Percentiles rank a stretch among this genome's conserved stretches.
These are phyloP conservation scores for Hypothenemus hampei DNA, from an alignment of 1,140 invertebrate species.

Conservation along the genomic window DNA sequence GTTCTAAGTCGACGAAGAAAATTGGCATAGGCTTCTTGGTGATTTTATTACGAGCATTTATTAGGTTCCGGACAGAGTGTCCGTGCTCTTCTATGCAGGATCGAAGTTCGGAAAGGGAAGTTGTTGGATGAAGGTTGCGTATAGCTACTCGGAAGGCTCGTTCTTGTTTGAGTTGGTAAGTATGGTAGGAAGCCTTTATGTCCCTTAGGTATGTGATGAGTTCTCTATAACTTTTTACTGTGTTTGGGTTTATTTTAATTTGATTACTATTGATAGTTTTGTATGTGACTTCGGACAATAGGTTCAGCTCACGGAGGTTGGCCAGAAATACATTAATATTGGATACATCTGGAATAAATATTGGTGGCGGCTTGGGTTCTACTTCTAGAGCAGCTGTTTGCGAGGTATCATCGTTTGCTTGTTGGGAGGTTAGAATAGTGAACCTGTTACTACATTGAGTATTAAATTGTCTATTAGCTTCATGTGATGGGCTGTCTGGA, in stretches of 20 bases:
- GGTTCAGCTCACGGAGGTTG: no score
- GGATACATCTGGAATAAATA: background rate
- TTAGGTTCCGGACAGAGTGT: background rate
- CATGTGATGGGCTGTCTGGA: background rate
- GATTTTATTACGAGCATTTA: background rate
- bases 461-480: background rate
- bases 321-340: no score
- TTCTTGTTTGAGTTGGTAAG: slow-evolving; percentile 1
- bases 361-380: background rate
- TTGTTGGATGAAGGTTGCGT: background rate
- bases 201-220: background rate
- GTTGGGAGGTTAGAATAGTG: background rate
- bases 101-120: background rate
- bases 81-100: background rate
- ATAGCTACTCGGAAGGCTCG: background rate
- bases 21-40: background rate
- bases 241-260: background rate
- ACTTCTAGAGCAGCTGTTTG: background rate
- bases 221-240: slow-evolving; percentile 1
- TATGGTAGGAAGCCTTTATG: background rate
- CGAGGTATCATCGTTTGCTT: background rate
- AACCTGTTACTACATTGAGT: background rate
- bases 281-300: no score
- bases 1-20: background rate
- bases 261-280: background rate